A percentile compares a stretch with the other conserved stretches of the same genome.
Evolutionary conservation across 2,113 vertebrate species (phyloP).

Genomic region (Mormyrus lacerda): DNA sequence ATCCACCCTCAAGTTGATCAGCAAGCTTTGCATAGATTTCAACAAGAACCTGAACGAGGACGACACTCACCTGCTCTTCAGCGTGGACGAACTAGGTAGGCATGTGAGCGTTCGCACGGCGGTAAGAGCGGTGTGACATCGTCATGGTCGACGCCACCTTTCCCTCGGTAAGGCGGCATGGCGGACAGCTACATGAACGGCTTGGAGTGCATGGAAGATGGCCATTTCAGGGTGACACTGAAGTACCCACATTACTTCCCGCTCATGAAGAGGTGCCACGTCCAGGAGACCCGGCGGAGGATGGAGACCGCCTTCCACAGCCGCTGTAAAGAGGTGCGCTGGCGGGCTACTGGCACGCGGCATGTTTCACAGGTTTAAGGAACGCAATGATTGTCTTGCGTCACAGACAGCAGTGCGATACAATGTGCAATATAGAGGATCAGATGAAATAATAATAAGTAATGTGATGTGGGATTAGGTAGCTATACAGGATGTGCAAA

Average conservation of each 20-base stretch:
- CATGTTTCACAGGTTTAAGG: background rate
- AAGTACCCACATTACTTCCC: constrained; percentile 91
- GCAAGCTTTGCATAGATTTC: constrained; percentile 86
- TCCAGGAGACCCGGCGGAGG: constrained; percentile 80
- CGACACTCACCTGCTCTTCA: constrained; percentile 71
- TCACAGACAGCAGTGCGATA: background rate
- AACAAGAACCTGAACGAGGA: constrained; percentile 91
- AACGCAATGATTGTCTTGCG: background rate
- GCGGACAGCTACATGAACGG: constrained; percentile 75
- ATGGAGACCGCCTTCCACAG: constrained; percentile 88
- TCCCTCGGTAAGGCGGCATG: constrained; percentile 65
- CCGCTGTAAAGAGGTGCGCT: constrained; percentile 81
- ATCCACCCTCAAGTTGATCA: constrained; percentile 74
- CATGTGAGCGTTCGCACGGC: background rate
- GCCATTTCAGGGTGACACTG: constrained; percentile 75
- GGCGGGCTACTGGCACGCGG: background rate
- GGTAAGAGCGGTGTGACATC: background rate
- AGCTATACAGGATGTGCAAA: background rate
- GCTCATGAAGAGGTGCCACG: constrained; percentile 83
- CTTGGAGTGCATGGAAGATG: constrained; percentile 67
- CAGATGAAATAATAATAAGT: background rate
- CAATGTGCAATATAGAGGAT: background rate
- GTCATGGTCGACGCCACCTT: background rate
- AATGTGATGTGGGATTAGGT: background rate
- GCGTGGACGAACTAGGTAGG: constrained; percentile 77